These are phyloP conservation scores for Sciaenops ocellatus DNA, from an alignment of 2,797 vertebrate species.

Conservation along the genomic window DNA sequence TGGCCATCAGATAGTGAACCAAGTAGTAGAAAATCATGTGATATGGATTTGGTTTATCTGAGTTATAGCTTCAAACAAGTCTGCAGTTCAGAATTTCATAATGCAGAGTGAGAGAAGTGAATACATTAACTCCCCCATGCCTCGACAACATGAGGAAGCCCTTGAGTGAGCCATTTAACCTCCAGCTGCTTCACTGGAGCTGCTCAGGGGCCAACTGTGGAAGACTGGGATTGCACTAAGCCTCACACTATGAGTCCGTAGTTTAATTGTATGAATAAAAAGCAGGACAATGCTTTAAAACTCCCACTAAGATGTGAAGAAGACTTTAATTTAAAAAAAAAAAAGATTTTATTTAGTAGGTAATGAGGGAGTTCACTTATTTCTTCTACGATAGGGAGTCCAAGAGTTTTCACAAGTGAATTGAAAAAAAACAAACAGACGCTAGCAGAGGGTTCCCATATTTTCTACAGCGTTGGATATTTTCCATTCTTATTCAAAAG, in stretches of 20 bases:
- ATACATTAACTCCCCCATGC: conserved; percentile 9
- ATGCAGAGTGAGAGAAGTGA: conserved; percentile 2
- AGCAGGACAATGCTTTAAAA: conserved; percentile 17
- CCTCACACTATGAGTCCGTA: conserved; percentile 4
- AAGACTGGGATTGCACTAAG: conserved; percentile 25
- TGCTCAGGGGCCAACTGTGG: conserved; percentile 18
- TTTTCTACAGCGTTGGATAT: background rate
- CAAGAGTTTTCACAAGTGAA: conserved; percentile 17
- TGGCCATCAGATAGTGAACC: background rate
- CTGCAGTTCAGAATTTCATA: background rate
- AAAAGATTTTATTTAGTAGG: conserved; percentile 26
- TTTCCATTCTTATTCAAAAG: conserved; percentile 5
- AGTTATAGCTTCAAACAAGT: background rate
- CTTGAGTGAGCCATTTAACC: conserved; percentile 46
- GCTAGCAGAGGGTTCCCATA: background rate
- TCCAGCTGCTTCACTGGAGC: conserved; percentile 38
- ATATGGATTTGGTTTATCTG: background rate
- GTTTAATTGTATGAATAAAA: conserved; percentile 38
- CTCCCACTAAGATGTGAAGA: conserved; percentile 20
- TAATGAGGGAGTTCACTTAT: conserved; percentile 6
- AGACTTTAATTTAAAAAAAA: conserved; percentile 17
- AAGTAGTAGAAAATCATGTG: background rate
- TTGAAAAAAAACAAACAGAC: conserved; percentile 2
- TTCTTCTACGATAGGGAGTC: background rate
- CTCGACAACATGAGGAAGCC: conserved; percentile 20